These are phyloP conservation scores for Eurystomus glaucurus DNA, from an alignment of 2,797 vertebrate species.

Conservation along the genomic window DNA sequence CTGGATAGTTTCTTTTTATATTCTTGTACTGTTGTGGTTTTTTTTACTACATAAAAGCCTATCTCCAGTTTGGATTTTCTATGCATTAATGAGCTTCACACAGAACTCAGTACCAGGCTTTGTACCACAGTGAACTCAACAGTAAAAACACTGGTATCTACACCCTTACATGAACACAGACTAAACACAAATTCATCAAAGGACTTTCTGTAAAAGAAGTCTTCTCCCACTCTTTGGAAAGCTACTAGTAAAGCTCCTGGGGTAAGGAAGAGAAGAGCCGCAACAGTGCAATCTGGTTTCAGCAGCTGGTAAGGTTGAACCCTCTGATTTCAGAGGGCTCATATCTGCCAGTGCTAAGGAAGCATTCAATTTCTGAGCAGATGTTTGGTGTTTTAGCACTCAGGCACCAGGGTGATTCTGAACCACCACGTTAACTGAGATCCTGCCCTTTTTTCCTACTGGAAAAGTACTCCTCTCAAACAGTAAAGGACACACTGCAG, in stretches of 20 bases:
- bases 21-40: conserved; percentile 45
- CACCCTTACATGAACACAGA: rapidly evolving
- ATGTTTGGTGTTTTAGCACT: background rate
- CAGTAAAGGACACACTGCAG: too few relatives aligned
- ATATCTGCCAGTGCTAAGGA: background rate
- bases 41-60: conserved; percentile 79
- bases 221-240: background rate
- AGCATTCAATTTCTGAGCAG: background rate
- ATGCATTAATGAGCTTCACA: background rate
- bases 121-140: background rate
- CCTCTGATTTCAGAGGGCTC: background rate
- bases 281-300: background rate
- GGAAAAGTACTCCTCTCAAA: background rate
- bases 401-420: background rate
- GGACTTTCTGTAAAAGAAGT: background rate
- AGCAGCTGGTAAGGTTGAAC: background rate
- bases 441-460: background rate
- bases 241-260: background rate
- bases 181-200: background rate
- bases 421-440: background rate
- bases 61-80: background rate
- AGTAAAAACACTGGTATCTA: background rate
- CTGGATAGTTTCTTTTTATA: conserved; percentile 61
- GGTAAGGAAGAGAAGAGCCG: background rate
- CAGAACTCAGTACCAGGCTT: background rate